A percentile compares a stretch with the other conserved stretches of the same genome.
These are phyloP conservation scores for Hirtodrosophila histrioides DNA, from an alignment of 2,888 invertebrate species.

Conservation along the genomic window DNA sequence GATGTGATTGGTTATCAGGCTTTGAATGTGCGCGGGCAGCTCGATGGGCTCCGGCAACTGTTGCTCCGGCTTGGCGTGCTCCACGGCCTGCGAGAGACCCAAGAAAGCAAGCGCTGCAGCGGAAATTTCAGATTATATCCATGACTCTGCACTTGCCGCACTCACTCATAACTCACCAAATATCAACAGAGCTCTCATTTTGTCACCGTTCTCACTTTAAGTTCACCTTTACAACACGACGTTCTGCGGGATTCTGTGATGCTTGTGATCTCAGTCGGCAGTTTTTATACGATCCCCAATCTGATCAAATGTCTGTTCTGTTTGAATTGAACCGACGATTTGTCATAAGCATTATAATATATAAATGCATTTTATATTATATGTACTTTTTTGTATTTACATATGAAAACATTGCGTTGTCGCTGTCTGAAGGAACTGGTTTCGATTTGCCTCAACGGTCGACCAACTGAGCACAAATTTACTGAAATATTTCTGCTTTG, in stretches of 20 bases:
- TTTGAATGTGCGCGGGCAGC: slow-evolving; percentile 55
- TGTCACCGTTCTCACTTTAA: slow-evolving; percentile 1
- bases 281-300: slow-evolving; percentile 52
- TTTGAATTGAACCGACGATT: slow-evolving; percentile 23
- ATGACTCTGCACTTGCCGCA: not conserved
- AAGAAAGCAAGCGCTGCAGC: slow-evolving; percentile 44
- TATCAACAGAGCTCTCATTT: slow-evolving; percentile 47
- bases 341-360: slow-evolving; percentile 26
- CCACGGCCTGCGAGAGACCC: slow-evolving; percentile 38
- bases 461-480: slow-evolving; percentile 20
- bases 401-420: slow-evolving; percentile 9
- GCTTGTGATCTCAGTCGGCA: slow-evolving; percentile 12
- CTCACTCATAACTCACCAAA: slow-evolving; percentile 43
- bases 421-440: slow-evolving; percentile 50
- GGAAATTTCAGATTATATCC: not conserved
- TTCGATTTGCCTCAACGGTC: slow-evolving; percentile 46
- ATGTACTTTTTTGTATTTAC: slow-evolving; percentile 1
- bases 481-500: slow-evolving; percentile 18
- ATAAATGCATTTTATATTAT: slow-evolving; percentile 38
- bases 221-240: slow-evolving; percentile 14
- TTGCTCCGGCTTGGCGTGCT: slow-evolving; percentile 49
- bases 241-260: slow-evolving; percentile 47
- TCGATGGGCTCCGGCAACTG: slow-evolving; percentile 44
- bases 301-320: slow-evolving; percentile 29
- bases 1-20: slow-evolving; percentile 66